Evolutionary conservation across 2,797 vertebrate genomes (phyloP), one percentile per base, ranked within the genome.

Genomic region (Sternarchorhynchus goeldii): DNA sequence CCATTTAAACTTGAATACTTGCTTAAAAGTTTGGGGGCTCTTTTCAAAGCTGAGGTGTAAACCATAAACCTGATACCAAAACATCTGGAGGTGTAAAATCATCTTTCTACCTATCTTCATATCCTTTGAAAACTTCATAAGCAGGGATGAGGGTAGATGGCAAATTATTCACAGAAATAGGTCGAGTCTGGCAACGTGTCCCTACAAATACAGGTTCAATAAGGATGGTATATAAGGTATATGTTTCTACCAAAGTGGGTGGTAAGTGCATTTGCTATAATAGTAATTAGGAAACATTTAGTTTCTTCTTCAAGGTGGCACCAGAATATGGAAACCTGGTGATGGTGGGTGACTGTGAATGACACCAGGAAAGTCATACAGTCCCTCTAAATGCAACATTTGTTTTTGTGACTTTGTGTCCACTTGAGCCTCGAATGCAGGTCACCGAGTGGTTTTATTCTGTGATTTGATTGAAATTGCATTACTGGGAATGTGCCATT

Each of bases 341-440:
- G 8, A n/a, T 20, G 39, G 6, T 45, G 25, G 25, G 25, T 25
- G 25, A 25, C 25, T 25, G 25, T 25, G 25, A 25, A 25, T 25
- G 7, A 59, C 71, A 39, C 5, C 3, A 32, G 6, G 5, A 3
- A 10, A 50, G 45, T 2, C 45, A 50, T 50, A 50, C 0, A n/a
- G 29, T 57, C 29, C 31, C 3, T 21, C 5, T 57, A 34, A 21
- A 56, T 66, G 21, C 10, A 63, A 34, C 31, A n/a, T 17, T 34
- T 5, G 62, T 31, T 3, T 36, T 4, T 16, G 36, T 18, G 21
- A 32, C 53, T 53, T 55, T 16, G 4, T 4, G 29, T 71, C 25
- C 65, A 69, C 29, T 60, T 10, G 18, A 50, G 25, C 7, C 20
- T 60, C 17, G 20, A 63, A 77, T 72, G 67, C 63, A 71, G 67